Percentiles rank a stretch among this genome's conserved stretches.
These are phyloP conservation scores for Halcyon badia DNA, from an alignment of 2,797 vertebrate species.

Conservation along the genomic window DNA sequence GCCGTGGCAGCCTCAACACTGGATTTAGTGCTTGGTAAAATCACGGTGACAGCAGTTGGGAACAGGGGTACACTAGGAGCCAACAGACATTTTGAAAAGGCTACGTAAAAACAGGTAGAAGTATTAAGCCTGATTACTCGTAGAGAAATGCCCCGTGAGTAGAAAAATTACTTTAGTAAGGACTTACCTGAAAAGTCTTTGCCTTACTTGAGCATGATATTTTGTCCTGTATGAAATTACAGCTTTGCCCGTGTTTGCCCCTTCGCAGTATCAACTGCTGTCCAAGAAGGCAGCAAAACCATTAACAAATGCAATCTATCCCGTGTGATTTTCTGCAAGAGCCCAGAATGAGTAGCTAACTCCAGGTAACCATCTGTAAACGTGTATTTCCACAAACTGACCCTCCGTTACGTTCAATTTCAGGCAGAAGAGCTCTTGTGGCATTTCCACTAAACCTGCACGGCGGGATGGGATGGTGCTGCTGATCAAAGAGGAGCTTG, in stretches of 20 bases:
- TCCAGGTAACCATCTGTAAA: background rate
- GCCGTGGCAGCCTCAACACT: background rate
- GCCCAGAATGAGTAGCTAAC: background rate
- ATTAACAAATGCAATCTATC: background rate
- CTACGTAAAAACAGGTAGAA: background rate
- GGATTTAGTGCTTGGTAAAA: background rate
- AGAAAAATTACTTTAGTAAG: background rate
- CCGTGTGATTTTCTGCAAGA: background rate
- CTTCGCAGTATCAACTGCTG: background rate
- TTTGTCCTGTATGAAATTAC: background rate
- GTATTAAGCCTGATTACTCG: background rate
- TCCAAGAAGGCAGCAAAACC: background rate
- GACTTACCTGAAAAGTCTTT: background rate
- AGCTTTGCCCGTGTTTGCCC: background rate
- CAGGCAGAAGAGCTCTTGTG: background rate
- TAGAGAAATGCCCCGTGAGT: background rate
- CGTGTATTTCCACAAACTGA: background rate
- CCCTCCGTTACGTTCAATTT: background rate
- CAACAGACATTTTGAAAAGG: background rate
- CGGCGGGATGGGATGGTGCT: background rate
- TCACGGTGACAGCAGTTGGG: background rate
- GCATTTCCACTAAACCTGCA: background rate
- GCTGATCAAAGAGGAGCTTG: background rate
- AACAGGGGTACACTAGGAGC: fast-evolving
- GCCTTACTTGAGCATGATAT: background rate